Percentiles rank a stretch among this genome's conserved stretches.
phyloP scores from a whole-genome alignment of 2,888 invertebrate species.

The Leptopilina syphax region DNA sequence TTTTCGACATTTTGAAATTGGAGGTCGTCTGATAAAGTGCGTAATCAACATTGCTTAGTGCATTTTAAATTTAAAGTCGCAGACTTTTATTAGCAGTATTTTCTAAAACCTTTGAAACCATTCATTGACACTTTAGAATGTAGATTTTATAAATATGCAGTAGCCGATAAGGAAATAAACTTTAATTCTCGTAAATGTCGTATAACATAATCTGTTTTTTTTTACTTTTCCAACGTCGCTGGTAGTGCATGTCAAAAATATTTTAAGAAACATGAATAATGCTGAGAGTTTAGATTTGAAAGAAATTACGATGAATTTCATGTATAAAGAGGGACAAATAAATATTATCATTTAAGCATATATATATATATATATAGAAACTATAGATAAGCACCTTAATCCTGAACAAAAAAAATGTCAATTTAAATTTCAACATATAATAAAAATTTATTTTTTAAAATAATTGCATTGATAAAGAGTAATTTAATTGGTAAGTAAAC shows the following conservation, averaged over 20 bases:
- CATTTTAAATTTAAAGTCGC: conserved; percentile 8
- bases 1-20: conserved; percentile 11
- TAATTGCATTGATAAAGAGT: too few species aligned
- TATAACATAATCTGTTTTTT: background rate
- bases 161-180: background rate
- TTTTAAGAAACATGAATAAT: background rate
- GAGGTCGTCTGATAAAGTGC: conserved; percentile 3
- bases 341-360: too few species aligned
- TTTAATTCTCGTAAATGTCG: background rate
- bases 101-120: background rate
- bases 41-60: conserved; percentile 10
- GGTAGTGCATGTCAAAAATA: background rate
- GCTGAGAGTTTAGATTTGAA: conserved; percentile 1
- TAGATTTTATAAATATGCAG: conserved; percentile 4
- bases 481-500: too few species aligned
- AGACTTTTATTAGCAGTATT: conserved; percentile 1
- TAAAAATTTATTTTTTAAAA: too few species aligned
- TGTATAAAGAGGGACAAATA: background rate
- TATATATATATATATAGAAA: too few species aligned
- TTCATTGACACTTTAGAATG: conserved; percentile 9
- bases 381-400: too few species aligned
- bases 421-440: too few species aligned
- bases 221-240: background rate
- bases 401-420: too few species aligned
- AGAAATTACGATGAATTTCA: background rate